Conservation (phyloP, 2,113 vertebrate species). For the Pachypanchax playfairii region DNA sequence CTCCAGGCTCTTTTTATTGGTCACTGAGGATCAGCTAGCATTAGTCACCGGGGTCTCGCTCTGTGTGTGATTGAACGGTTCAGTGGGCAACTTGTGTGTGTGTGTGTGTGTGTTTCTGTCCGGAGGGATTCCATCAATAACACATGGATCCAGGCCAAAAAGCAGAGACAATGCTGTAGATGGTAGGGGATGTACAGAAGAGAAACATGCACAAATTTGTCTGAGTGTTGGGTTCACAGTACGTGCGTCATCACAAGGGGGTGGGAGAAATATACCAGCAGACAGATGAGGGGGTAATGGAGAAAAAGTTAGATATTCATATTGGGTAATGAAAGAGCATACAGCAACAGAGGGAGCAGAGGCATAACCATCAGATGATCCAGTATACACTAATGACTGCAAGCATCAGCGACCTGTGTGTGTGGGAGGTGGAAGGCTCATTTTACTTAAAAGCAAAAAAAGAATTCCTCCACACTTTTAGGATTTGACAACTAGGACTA, state of each 20-base stretch:
- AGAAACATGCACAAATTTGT: conserved; percentile 11
- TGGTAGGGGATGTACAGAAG: conserved; percentile 32
- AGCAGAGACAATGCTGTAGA: conserved; percentile 54
- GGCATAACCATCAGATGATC: conserved; percentile 29
- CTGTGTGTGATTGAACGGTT: conserved; percentile 49
- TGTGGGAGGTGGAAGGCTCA: background rate
- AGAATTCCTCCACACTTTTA: too few species aligned
- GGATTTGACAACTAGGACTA: too few species aligned
- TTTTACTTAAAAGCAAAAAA: background rate
- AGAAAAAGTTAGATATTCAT: conserved; percentile 57
- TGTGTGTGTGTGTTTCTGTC: conserved; percentile 21
- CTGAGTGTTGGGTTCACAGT: conserved; percentile 6
- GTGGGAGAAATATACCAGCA: background rate
- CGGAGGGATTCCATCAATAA: conserved; percentile 69
- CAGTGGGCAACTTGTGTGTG: conserved; percentile 24
- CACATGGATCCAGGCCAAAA: conserved; percentile 59
- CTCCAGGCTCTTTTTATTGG: conserved; percentile 73
- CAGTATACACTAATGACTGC: conserved; percentile 37
- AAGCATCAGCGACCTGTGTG: background rate
- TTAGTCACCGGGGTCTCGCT: conserved; percentile 63
- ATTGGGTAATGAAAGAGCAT: conserved; percentile 48
- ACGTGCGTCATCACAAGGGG: conserved; percentile 18
- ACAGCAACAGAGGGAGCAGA: conserved; percentile 15
- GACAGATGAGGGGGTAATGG: background rate
- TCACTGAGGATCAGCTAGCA: conserved; percentile 73